Evolutionary conservation across 2,113 vertebrate genomes (phyloP), one percentile per base, ranked within the genome.

Genomic region (Lophotis ruficrista): DNA sequence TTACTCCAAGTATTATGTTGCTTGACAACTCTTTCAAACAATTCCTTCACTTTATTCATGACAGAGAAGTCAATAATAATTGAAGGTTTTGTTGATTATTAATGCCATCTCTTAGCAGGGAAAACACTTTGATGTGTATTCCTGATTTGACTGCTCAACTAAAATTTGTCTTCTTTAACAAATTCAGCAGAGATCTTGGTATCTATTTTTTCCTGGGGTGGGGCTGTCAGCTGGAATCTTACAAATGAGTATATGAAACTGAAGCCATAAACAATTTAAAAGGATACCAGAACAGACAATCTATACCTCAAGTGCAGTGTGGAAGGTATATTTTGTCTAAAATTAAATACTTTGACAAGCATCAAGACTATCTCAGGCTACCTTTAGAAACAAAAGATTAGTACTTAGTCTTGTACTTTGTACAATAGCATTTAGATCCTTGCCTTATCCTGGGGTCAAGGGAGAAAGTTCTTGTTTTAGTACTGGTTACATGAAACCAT

Each of bases 21-120:
- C 85, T 94, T 96, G 92, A 96, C 75, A 95, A 92, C 31, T 73
- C 72, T 88, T 94, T 94, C 51, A 95, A 97, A 94, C 51, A 94
- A 78, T 93, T 91, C 68, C 54, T 91, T 87, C 62, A 51, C 35
- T 94, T 95, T 60, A 90, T 66, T 95, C 45, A 62, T 64, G 68
- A 56, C 33, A 65, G 43, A 95, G 33, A 85, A 94, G 61, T 88
- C 76, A 95, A 92, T 91, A 92, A 72, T 94, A 97, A 97, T 87
- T 82, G 79, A 94, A 90, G 64, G 87, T 53, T 96, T 91, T 95
- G 69, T 72, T 95, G 57, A 95, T 94, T 87, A 72, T 80, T 76
- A 86, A 60, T 75, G 33, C 10, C 33, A 71, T 71, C 37, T 72
- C 83, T 53, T 79, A 73, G 27, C 54, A 58, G 65, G 47, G 37